Evolutionary conservation across 2,888 invertebrate genomes (phyloP).

Genomic region (Phortica magna): DNA sequence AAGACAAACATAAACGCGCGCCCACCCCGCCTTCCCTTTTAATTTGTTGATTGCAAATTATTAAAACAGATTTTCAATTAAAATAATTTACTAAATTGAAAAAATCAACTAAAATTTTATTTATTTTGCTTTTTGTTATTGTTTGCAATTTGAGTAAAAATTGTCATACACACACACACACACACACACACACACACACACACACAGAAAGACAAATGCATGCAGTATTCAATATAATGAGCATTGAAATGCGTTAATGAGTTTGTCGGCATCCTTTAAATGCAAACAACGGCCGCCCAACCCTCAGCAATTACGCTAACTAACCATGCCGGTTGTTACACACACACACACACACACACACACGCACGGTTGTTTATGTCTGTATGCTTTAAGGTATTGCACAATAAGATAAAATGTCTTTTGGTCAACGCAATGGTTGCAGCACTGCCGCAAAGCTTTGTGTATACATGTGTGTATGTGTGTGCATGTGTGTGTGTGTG

Average conservation of each 20-base stretch:
- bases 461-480: conserved; percentile 41
- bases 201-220: conserved; percentile 2
- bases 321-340: conserved; percentile 1
- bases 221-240: background rate
- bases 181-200: conserved; percentile 21
- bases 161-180: conserved; percentile 47
- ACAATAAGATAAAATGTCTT: background rate
- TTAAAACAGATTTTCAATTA: too few relatives aligned
- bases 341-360: conserved; percentile 36
- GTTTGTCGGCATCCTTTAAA: background rate
- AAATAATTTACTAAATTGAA: too few relatives aligned
- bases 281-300: background rate
- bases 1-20: conserved; percentile 23
- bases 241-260: background rate
- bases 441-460: conserved; percentile 50
- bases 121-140: too few relatives aligned
- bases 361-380: too few relatives aligned
- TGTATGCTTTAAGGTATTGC: conserved; percentile 38
- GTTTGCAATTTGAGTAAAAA: conserved; percentile 8
- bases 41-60: too few relatives aligned
- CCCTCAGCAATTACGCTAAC: too few relatives aligned
- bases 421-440: background rate
- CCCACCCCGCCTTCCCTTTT: background rate
- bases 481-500: conserved; percentile 30
- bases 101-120: too few relatives aligned